Base-by-base conservation (phyloP, 1,140 invertebrate species). In the Trichonephila inaurata region DNA sequence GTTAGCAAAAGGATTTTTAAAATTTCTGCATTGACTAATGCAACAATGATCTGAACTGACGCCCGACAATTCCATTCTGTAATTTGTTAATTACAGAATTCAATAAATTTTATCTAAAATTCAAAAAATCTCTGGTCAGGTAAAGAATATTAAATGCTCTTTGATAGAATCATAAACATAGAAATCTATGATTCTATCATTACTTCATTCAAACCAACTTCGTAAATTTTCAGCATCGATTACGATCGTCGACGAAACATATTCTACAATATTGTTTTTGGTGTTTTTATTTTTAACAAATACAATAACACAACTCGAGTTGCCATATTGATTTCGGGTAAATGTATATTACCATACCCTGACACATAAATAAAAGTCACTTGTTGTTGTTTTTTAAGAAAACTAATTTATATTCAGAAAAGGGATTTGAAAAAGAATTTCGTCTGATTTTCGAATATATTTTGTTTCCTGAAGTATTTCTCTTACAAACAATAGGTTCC, bases 11-110 rank as follows among this genome's bases (percentile, higher is more conserved):
- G n/a, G 21, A 33, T 87, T 62, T 21, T 72, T 86, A 60, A 60
- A 92, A 77, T 92, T 86, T 60, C n/a, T 58, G 77, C 91, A 92
- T 7, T 51, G n/a, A 28, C 24, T 83, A 72, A 92, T 61, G 58
- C 82, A 86, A 60, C 91, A 51, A 72, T 44, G 85, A 21, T 40
- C 18, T 21, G 40, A 33, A 40, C 24, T 44, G 14, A 16, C n/a
- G 0, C 16, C 83, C 14, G 83, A 14, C n/a, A 3, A 14, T 85
- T 28, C 21, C 83, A 60, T 85, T 58, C 24, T 51, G 33, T 40
- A 51, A 51, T 51, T 51, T 10, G 51, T 10, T 51, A 51, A 51
- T 51, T 51, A 51, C 10, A 51, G 51, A 51, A 51, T 51, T 51
- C 51, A 51, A 51, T 10, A 7, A 51, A 51, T 51, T 51, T 40